These are phyloP conservation scores for Nomada lathburiana DNA, from an alignment of 2,888 invertebrate genomes.

Conservation along the genomic window DNA sequence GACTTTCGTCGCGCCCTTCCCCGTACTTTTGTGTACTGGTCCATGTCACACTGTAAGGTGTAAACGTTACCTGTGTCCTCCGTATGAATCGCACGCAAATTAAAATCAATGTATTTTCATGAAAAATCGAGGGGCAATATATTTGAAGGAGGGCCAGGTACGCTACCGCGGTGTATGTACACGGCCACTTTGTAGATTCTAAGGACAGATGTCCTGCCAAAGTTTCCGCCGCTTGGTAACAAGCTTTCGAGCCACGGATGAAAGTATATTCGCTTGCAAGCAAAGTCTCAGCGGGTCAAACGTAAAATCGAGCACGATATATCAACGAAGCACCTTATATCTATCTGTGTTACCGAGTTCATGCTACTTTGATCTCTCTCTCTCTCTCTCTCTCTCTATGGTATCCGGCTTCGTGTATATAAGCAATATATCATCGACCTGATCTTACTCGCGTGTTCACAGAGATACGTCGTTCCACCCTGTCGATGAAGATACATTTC, in stretches of 20 bases:
- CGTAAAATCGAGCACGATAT: constrained; percentile 5
- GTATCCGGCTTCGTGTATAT: constrained; percentile 14
- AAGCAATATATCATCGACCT: constrained; percentile 26
- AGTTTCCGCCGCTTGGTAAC: not conserved
- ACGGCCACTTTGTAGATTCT: not conserved
- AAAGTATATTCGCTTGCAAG: not conserved
- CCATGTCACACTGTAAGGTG: constrained; percentile 79
- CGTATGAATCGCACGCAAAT: not conserved
- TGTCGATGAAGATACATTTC: constrained; percentile 19
- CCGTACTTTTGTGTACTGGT: constrained; percentile 81
- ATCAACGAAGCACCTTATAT: constrained; percentile 3
- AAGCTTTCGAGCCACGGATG: not conserved
- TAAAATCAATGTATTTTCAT: not conserved
- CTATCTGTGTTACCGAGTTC: constrained; percentile 1
- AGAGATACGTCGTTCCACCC: not conserved
- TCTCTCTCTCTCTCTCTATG: too few relatives aligned
- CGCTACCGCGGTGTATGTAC: not conserved
- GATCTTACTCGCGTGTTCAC: constrained; percentile 14
- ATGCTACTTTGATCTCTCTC: constrained; percentile 17
- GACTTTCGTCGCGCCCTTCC: constrained; percentile 85
- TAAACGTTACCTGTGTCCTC: constrained; percentile 7
- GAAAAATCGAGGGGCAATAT: not conserved
- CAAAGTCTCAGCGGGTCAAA: constrained; percentile 2
- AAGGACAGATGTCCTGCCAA: not conserved
- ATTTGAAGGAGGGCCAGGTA: too few relatives aligned